A percentile compares a stretch with the other conserved stretches of the same genome.
These are phyloP conservation scores for Pherbina coryleti DNA, from an alignment of 2,888 invertebrate species.

Conservation along the genomic window DNA sequence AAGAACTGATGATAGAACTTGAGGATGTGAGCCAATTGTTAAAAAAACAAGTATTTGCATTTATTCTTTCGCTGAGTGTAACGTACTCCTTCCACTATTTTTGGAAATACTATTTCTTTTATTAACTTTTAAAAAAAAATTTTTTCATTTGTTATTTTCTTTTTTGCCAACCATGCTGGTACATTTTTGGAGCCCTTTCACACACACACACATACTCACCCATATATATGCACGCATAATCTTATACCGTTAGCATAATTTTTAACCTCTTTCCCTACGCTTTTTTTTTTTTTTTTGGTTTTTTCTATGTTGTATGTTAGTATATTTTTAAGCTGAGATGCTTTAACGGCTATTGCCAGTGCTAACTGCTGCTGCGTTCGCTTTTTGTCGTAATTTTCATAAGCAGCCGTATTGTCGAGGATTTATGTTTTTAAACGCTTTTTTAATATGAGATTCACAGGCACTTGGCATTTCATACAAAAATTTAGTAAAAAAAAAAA, in stretches of 20 bases:
- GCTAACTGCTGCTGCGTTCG: conserved; percentile 44
- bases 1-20: no score
- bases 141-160: not conserved
- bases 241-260: conserved; percentile 4
- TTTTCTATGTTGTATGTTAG: not conserved
- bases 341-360: conserved; percentile 18
- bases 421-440: conserved; percentile 66
- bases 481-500: not conserved
- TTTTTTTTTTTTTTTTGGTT: conserved; percentile 11
- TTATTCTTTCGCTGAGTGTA: no score
- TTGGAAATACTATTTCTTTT: no score
- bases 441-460: conserved; percentile 60
- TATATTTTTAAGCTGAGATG: conserved; percentile 21
- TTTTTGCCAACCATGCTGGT: not conserved
- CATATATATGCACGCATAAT: not conserved
- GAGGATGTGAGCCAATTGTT: no score
- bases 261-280: not conserved
- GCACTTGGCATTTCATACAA: conserved; percentile 50
- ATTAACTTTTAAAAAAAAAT: not conserved
- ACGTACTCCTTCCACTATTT: no score
- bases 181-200: not conserved
- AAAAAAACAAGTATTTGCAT: no score
- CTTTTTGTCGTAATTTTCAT: conserved; percentile 64
- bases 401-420: conserved; percentile 64
- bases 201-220: not conserved